Percentiles rank a stretch among this genome's conserved stretches.
These are phyloP conservation scores for Diadumene lineata DNA, from an alignment of 92 coral and sea anemone species.

Conservation along the genomic window DNA sequence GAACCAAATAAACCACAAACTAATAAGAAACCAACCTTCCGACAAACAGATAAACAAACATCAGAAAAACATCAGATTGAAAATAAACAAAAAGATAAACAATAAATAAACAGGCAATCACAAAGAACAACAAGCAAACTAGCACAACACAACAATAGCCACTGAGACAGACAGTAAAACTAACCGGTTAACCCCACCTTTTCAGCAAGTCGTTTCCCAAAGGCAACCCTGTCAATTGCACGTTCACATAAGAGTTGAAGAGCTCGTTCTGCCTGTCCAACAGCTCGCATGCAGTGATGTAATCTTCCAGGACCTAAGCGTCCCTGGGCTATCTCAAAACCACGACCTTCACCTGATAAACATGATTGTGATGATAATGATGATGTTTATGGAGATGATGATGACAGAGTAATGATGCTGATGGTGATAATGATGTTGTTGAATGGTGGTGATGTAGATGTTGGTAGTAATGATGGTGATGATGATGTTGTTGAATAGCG, in stretches of 20 bases:
- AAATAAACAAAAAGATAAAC: too few species aligned
- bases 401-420: background rate
- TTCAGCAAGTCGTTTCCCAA: conserved; percentile 87
- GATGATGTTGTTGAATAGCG: background rate
- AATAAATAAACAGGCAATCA: background rate
- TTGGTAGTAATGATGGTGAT: background rate
- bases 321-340: conserved; percentile 99
- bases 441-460: background rate
- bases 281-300: conserved; percentile 94
- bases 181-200: conserved; percentile 60
- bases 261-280: conserved; percentile 90
- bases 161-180: background rate
- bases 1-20: too few species aligned
- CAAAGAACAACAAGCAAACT: background rate
- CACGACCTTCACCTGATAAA: conserved; percentile 92
- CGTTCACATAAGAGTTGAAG: conserved; percentile 82
- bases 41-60: too few species aligned
- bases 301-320: conserved; percentile 98
- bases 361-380: background rate
- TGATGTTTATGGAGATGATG: background rate
- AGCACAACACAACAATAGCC: background rate
- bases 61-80: too few species aligned
- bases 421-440: background rate
- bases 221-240: conserved; percentile 82
- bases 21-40: too few species aligned